Percentiles rank a stretch among this genome's conserved stretches.
These are phyloP conservation scores for Hemichromis elongatus DNA, from an alignment of 2,113 vertebrate species.

Conservation along the genomic window DNA sequence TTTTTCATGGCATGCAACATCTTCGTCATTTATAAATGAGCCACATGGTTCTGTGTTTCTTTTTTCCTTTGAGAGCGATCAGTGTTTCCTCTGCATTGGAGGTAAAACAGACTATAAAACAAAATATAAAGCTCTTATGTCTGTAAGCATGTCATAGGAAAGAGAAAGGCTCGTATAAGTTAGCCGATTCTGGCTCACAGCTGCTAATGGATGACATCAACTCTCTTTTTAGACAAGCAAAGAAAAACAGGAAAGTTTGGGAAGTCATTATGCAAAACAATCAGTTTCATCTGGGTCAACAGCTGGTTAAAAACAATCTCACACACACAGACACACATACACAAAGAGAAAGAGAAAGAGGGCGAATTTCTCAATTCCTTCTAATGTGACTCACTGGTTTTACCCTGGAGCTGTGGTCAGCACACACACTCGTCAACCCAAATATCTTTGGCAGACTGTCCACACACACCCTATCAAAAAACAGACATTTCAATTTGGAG, in stretches of 20 bases:
- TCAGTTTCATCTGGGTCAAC: conserved; percentile 5
- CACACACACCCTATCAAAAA: conserved; percentile 2
- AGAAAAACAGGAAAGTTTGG: conserved; percentile 9
- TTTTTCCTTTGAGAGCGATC: neutral
- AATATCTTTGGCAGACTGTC: conserved; percentile 51
- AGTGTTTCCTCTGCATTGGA: neutral
- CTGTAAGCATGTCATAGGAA: neutral
- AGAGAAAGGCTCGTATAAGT: neutral
- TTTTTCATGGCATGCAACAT: conserved; percentile 31
- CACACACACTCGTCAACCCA: conserved; percentile 44
- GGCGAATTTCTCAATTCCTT: conserved; percentile 13
- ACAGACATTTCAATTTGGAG: neutral
- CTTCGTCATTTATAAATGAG: conserved; percentile 55
- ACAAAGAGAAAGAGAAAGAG: neutral
- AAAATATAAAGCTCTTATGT: neutral
- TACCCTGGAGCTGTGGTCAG: conserved; percentile 41
- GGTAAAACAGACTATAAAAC: neutral
- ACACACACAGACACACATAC: neutral
- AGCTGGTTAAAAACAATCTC: conserved; percentile 29
- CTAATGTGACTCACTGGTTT: conserved; percentile 30
- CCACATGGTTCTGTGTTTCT: neutral
- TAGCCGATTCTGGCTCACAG: neutral
- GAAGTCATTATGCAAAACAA: conserved; percentile 11
- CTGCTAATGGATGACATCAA: conserved; percentile 13
- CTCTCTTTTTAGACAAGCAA: neutral